phyloP scores from a whole-genome alignment of 2,113 vertebrate genomes.

The Bettongia penicillata region DNA sequence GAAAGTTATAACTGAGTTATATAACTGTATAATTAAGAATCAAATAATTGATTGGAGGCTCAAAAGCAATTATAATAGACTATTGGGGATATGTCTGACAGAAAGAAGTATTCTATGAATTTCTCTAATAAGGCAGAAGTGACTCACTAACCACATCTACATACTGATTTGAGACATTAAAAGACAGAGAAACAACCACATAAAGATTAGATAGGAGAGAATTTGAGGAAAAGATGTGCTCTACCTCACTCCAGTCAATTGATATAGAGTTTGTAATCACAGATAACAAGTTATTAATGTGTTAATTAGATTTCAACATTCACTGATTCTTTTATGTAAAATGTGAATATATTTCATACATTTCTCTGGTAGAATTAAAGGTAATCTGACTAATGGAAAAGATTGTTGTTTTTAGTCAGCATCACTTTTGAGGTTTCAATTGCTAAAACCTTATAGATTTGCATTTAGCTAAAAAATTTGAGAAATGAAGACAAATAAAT shows the following conservation, averaged over 20 bases:
- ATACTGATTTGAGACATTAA: not conserved
- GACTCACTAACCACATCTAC: not conserved
- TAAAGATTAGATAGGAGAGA: not conserved
- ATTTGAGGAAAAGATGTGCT: not conserved
- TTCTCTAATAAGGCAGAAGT: not conserved
- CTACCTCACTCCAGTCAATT: not conserved
- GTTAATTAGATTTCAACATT: not conserved
- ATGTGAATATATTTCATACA: not conserved
- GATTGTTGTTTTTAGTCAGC: not conserved
- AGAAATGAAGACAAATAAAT: not conserved
- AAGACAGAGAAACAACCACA: not conserved
- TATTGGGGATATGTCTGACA: not conserved
- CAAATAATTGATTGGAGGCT: not conserved
- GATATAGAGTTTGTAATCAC: not conserved
- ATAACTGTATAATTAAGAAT: not conserved
- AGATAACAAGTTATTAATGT: not conserved
- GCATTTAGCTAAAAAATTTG: not conserved
- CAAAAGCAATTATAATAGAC: not conserved
- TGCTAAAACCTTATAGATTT: not conserved
- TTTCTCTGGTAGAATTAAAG: not conserved
- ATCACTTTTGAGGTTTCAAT: not conserved
- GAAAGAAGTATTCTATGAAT: not conserved
- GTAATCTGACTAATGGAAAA: not conserved
- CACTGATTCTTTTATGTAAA: not conserved
- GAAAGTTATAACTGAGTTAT: not conserved